Percentiles rank a stretch among this genome's conserved stretches.
These are phyloP conservation scores for Baccha elongata DNA, from an alignment of 2,888 invertebrate genomes.

Conservation along the genomic window DNA sequence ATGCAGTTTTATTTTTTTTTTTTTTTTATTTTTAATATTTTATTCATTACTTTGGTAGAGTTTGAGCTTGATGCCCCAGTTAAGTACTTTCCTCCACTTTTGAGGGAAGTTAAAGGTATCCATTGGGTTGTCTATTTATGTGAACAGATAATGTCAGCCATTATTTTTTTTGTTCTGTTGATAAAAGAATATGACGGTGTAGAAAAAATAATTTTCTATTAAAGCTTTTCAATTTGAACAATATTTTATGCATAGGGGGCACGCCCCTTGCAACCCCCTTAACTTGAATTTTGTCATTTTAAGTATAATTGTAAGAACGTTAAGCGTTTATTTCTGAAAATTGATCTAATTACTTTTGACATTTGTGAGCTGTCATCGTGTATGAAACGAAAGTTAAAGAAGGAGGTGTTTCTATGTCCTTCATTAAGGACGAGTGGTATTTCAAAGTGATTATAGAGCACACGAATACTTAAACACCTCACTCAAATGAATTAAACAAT, in stretches of 20 bases:
- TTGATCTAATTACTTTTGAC: slow-evolving; percentile 61
- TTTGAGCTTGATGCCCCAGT: slow-evolving; percentile 12
- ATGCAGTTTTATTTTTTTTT: not conserved
- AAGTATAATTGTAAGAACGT: not conserved
- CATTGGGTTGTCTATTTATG: slow-evolving; percentile 3
- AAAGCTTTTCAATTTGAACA: slow-evolving; percentile 5
- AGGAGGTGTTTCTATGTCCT: not conserved
- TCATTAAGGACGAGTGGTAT: slow-evolving; percentile 28
- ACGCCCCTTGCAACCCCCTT: not conserved
- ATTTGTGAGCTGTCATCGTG: slow-evolving; percentile 54
- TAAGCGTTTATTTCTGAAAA: slow-evolving; percentile 52
- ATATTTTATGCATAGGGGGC: not conserved
- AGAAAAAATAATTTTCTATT: not conserved
- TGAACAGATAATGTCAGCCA: slow-evolving; percentile 6
- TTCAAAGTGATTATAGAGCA: slow-evolving; percentile 39
- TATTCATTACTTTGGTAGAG: slow-evolving; percentile 59
- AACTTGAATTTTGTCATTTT: not conserved
- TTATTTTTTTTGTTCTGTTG: slow-evolving; percentile 1
- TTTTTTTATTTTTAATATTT: slow-evolving; percentile 39
- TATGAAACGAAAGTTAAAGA: slow-evolving; percentile 7
- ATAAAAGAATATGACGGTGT: not conserved
- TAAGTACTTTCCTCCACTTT: not conserved
- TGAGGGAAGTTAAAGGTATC: not conserved
- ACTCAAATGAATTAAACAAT: slow-evolving; percentile 57
- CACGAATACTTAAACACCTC: slow-evolving; percentile 29